phyloP scores from a whole-genome alignment of 1,140 invertebrate genomes.

The Cydia splendana region DNA sequence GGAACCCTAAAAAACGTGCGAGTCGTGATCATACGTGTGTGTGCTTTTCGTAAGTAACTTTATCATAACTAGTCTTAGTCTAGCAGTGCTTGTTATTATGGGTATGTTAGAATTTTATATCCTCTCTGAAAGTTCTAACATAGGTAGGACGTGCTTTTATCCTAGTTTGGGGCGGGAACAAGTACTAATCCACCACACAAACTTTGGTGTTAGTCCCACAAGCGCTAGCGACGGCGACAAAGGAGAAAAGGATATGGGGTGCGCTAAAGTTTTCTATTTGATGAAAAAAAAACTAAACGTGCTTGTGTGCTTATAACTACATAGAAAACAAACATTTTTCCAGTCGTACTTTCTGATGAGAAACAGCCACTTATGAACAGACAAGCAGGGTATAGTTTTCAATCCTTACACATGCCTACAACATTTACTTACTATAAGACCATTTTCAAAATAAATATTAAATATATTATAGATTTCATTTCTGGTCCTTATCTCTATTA shows the following conservation, averaged over 20 bases:
- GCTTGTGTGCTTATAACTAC: neutral
- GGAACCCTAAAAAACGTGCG: no score
- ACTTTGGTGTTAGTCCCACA: constrained; percentile 16
- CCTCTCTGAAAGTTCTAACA: neutral
- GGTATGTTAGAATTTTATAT: neutral
- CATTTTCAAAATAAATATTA: no score
- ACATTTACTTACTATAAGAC: no score
- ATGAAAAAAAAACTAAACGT: neutral
- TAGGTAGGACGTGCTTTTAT: constrained; percentile 9
- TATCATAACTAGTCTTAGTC: neutral
- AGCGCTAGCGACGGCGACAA: neutral
- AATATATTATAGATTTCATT: no score
- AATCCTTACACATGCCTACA: no score
- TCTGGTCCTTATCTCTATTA: no score
- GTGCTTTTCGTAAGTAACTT: no score
- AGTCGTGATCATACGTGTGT: no score
- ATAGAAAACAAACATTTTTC: neutral
- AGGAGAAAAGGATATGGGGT: neutral
- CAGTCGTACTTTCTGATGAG: no score
- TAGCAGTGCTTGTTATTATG: neutral
- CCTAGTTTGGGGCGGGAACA: neutral
- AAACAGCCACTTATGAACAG: no score
- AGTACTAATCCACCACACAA: constrained; percentile 22
- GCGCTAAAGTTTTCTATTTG: neutral
- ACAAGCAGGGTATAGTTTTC: no score